Conservation (phyloP, 2,888 invertebrate species). For the Liopterus haemorrhoidalis region DNA sequence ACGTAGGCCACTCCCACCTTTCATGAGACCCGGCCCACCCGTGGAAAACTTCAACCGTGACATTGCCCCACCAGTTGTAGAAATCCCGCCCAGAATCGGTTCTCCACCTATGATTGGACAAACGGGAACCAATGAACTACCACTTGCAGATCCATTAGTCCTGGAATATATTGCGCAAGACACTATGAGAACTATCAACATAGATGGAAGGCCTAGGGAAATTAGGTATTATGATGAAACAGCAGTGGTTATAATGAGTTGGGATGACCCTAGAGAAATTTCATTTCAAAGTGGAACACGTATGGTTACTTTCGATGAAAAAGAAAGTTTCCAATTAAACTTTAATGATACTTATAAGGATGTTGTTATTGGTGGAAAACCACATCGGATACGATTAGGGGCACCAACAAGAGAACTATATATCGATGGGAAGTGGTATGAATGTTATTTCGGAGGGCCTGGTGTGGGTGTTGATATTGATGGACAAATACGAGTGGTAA, state of each 20-base stretch:
- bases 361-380: slow-evolving; percentile 65
- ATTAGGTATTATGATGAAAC: slow-evolving; percentile 81
- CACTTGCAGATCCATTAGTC: slow-evolving; percentile 43
- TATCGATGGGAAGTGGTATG: slow-evolving; percentile 83
- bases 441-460: slow-evolving; percentile 88
- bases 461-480: slow-evolving; percentile 75
- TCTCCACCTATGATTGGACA: slow-evolving; percentile 25
- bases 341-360: slow-evolving; percentile 68
- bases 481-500: slow-evolving; percentile 68
- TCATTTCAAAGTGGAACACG: slow-evolving; percentile 76
- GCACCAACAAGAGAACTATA: slow-evolving; percentile 87
- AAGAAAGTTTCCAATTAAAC: slow-evolving; percentile 58
- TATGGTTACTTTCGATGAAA: slow-evolving; percentile 69
- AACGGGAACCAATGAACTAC: slow-evolving; percentile 39
- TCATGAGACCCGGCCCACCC: slow-evolving; percentile 14
- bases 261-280: slow-evolving; percentile 81
- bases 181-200: slow-evolving; percentile 71
- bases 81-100: slow-evolving; percentile 12
- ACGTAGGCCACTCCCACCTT: slow-evolving; percentile 42
- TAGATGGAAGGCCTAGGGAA: slow-evolving; percentile 74
- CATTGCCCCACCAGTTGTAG: slow-evolving; percentile 2
- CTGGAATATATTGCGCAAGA: slow-evolving; percentile 58
- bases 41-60: slow-evolving; percentile 13
- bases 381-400: slow-evolving; percentile 78
- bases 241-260: slow-evolving; percentile 77